phyloP scores from a whole-genome alignment of 2,888 invertebrate genomes.

The Hypercompe scribonia region DNA sequence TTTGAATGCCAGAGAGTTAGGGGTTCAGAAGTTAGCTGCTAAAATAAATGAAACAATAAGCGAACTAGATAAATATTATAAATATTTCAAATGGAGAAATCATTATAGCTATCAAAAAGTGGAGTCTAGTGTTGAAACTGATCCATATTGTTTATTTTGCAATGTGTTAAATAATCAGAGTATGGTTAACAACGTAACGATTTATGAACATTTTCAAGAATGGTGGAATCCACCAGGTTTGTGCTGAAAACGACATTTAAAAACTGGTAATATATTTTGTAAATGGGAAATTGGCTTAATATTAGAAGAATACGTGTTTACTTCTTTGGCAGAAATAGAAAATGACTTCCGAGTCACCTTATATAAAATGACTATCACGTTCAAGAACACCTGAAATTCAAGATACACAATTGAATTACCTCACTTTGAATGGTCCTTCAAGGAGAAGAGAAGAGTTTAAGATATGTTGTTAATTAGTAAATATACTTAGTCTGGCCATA shows the following conservation, averaged over 20 bases:
- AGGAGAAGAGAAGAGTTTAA: no score
- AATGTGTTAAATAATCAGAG: background rate
- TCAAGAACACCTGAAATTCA: no score
- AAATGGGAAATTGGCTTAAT: no score
- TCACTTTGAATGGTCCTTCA: no score
- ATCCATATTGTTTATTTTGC: conserved; percentile 3
- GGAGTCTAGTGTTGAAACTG: background rate
- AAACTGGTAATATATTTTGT: no score
- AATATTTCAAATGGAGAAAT: conserved; percentile 14
- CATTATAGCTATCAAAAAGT: conserved; percentile 2
- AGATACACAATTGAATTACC: no score
- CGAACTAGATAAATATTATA: background rate
- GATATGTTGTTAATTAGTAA: no score
- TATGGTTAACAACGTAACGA: background rate
- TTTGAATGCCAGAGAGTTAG: background rate
- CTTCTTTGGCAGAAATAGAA: no score
- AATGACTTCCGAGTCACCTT: no score
- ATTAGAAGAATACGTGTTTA: no score
- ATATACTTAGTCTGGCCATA: no score
- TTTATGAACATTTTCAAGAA: background rate
- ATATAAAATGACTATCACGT: no score
- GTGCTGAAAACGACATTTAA: background rate
- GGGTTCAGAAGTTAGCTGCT: background rate
- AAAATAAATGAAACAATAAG: background rate
- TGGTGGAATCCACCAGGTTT: conserved; percentile 2